A percentile compares a stretch with the other conserved stretches of the same genome.
These are phyloP conservation scores for Mohoua ochrocephala DNA, from an alignment of 2,113 vertebrate species.

Conservation along the genomic window DNA sequence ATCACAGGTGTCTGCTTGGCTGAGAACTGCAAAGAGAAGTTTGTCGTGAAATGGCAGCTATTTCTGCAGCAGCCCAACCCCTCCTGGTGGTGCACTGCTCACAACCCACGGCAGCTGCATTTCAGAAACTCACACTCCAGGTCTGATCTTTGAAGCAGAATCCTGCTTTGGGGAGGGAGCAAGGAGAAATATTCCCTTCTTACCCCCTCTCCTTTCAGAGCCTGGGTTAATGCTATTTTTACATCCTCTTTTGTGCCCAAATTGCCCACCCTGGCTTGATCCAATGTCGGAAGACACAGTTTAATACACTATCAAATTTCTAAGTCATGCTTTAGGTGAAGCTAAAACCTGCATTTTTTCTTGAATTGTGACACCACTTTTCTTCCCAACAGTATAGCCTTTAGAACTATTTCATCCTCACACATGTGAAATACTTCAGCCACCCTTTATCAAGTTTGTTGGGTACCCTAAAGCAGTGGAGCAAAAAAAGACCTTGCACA, in stretches of 20 bases:
- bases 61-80: not conserved
- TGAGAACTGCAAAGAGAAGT: constrained; percentile 70
- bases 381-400: not conserved
- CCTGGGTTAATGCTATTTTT: not conserved
- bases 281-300: not conserved
- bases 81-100: not conserved
- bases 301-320: not conserved
- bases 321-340: not conserved
- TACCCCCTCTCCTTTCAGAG: not conserved
- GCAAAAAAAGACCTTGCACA: not conserved
- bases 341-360: not conserved
- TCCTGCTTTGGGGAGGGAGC: not conserved
- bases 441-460: not conserved
- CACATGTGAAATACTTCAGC: not conserved
- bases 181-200: not conserved
- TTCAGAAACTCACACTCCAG: not conserved
- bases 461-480: not conserved
- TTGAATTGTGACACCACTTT: not conserved
- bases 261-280: not conserved
- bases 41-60: not conserved
- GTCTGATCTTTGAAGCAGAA: not conserved
- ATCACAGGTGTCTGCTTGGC: constrained; percentile 66
- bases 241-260: not conserved
- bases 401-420: not conserved
- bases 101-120: not conserved